phyloP scores from a whole-genome alignment of 2,113 vertebrate genomes.

The Amphiprion percula region DNA sequence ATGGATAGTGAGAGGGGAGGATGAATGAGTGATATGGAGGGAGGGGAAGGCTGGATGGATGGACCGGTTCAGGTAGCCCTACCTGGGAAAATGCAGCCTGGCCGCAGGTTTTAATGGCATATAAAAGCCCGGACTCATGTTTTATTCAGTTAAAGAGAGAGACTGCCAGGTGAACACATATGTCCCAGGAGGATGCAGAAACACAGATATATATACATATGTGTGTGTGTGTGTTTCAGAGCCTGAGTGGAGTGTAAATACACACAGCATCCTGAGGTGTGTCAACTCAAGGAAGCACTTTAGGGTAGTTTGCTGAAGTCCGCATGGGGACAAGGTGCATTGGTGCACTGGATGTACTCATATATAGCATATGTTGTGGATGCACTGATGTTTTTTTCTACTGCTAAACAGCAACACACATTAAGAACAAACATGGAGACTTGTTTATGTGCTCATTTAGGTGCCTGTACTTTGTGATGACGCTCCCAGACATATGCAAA shows the following conservation, averaged over 20 bases:
- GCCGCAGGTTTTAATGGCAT: slow-evolving; percentile 80
- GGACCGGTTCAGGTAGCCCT: slow-evolving; percentile 76
- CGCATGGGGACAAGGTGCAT: slow-evolving; percentile 55
- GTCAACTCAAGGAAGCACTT: slow-evolving; percentile 71
- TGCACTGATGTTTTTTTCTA: slow-evolving; percentile 34
- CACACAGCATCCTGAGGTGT: slow-evolving; percentile 56
- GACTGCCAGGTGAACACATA: slow-evolving; percentile 78
- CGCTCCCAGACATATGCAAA: slow-evolving; percentile 68
- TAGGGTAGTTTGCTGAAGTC: slow-evolving; percentile 57
- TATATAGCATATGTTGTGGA: slow-evolving; percentile 32
- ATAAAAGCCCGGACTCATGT: slow-evolving; percentile 84
- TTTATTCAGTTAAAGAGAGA: slow-evolving; percentile 80
- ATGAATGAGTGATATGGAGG: slow-evolving; percentile 75
- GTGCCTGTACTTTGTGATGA: slow-evolving; percentile 34
- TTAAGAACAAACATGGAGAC: background rate
- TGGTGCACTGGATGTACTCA: slow-evolving; percentile 19
- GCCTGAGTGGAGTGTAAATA: slow-evolving; percentile 68
- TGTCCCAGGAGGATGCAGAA: slow-evolving; percentile 68
- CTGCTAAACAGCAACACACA: slow-evolving; percentile 36
- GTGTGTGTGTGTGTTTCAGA: slow-evolving; percentile 44
- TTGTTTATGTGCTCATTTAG: slow-evolving; percentile 39
- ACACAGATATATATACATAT: slow-evolving; percentile 43
- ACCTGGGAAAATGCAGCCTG: slow-evolving; percentile 80
- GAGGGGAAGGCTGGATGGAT: slow-evolving; percentile 48
- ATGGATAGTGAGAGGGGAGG: slow-evolving; percentile 72